These are phyloP conservation scores for Malacoctenus gilli DNA, from an alignment of 2,797 vertebrate genomes.

Conservation along the genomic window DNA sequence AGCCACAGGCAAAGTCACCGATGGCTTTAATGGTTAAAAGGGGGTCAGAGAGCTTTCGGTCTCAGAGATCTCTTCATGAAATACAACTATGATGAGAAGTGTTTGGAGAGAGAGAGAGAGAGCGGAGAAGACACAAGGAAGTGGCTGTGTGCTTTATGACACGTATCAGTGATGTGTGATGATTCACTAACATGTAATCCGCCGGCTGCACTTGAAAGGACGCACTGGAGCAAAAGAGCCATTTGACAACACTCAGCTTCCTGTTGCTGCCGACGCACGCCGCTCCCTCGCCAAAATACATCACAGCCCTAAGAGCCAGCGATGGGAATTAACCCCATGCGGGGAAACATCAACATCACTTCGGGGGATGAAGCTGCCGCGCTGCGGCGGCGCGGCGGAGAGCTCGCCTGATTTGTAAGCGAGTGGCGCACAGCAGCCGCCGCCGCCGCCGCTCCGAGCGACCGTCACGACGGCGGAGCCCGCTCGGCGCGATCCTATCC, in stretches of 20 bases:
- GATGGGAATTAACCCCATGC: conserved; percentile 32
- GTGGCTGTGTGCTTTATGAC: no score
- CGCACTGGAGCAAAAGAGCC: conserved; percentile 11
- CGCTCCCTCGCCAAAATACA: not conserved
- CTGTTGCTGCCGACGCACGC: conserved; percentile 11
- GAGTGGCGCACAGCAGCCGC: conserved; percentile 30
- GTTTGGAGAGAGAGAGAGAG: not conserved
- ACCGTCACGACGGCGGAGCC: conserved; percentile 39
- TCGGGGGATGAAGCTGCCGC: conserved; percentile 17
- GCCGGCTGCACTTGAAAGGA: conserved; percentile 18
- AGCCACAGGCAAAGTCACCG: conserved; percentile 50
- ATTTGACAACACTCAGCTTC: conserved; percentile 32
- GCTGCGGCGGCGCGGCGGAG: conserved; percentile 22
- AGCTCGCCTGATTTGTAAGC: conserved; percentile 43
- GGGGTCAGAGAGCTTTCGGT: conserved; percentile 5
- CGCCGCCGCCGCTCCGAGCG: conserved; percentile 43
- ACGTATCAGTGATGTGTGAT: not conserved
- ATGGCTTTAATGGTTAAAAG: conserved; percentile 55
- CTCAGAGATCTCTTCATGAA: not conserved
- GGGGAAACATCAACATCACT: conserved; percentile 45
- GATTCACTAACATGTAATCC: not conserved
- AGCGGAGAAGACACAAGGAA: not conserved
- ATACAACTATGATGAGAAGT: not conserved
- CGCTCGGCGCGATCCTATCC: conserved; percentile 36
- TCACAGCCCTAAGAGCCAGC: conserved; percentile 16